Conservation (phyloP, 2,888 invertebrate species). For the Branchipolynoe longqiensis region DNA sequence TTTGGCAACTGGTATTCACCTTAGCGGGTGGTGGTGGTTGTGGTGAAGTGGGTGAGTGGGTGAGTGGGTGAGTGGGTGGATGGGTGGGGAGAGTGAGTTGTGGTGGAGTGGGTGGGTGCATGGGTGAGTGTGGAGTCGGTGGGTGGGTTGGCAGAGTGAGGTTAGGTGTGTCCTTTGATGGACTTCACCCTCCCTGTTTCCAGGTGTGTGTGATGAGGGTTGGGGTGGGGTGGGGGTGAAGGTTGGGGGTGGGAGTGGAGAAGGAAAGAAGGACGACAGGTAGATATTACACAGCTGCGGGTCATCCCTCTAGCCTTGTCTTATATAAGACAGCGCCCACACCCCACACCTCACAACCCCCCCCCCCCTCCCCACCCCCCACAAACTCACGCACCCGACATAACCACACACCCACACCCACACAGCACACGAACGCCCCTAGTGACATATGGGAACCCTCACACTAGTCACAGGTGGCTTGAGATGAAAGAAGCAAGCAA, state of each 20-base stretch:
- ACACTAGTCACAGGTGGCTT: too few relatives aligned
- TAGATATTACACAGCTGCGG: not conserved
- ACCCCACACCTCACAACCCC: too few relatives aligned
- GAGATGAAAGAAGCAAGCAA: too few relatives aligned
- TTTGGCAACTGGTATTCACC: not conserved
- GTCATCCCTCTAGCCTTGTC: not conserved
- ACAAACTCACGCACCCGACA: too few relatives aligned
- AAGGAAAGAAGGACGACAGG: too few relatives aligned
- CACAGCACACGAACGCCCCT: not conserved
- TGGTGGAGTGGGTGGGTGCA: not conserved
- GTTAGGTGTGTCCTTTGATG: constrained; percentile 3
- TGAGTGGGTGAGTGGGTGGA: too few relatives aligned
- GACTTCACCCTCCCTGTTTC: not conserved
- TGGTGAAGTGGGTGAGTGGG: not conserved
- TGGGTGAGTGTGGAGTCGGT: too few relatives aligned
- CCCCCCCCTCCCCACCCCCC: too few relatives aligned
- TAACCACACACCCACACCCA: too few relatives aligned
- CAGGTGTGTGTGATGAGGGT: too few relatives aligned
- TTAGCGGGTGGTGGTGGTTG: not conserved
- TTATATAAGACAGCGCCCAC: not conserved
- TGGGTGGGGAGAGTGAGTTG: not conserved
- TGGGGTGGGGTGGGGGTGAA: too few relatives aligned
- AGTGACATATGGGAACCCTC: not conserved
- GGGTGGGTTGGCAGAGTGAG: not conserved
- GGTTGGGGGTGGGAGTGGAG: too few relatives aligned